A percentile compares a stretch with the other conserved stretches of the same genome.
Conservation (phyloP, 2,113 vertebrate genomes). For the Tamias sibiricus region DNA sequence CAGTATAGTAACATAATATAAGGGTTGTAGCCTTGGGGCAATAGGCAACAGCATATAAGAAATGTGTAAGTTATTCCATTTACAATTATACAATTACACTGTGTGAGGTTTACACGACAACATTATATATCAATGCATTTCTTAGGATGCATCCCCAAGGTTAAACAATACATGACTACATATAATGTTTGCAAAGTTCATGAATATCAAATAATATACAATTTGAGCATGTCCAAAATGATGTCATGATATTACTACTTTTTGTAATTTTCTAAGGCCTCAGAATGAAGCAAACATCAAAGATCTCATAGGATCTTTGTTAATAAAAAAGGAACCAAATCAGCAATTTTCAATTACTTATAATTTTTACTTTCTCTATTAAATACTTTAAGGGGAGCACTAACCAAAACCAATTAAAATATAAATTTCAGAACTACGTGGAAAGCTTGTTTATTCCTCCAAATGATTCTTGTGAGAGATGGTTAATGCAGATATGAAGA, state of each 20-base stretch:
- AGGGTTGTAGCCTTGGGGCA: background rate
- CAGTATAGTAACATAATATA: background rate
- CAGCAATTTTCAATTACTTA: background rate
- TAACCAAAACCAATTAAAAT: slow-evolving; percentile 35
- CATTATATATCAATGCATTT: background rate
- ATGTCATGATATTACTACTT: background rate
- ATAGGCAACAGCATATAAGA: background rate
- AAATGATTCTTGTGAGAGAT: slow-evolving; percentile 7
- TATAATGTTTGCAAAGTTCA: background rate
- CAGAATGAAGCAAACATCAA: background rate
- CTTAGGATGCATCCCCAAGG: background rate
- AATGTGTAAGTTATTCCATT: rapidly evolving
- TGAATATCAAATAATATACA: background rate
- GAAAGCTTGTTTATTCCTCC: background rate
- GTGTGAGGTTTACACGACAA: background rate
- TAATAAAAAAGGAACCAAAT: background rate
- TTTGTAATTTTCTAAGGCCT: background rate
- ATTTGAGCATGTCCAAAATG: background rate
- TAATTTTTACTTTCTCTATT: slow-evolving; percentile 14
- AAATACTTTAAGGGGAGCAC: background rate
- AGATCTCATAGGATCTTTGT: background rate
- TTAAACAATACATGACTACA: background rate
- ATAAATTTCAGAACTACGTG: background rate
- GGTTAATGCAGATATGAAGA: background rate
- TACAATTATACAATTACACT: no score